Evolutionary conservation across 2,797 vertebrate species (phyloP).

Genomic region (Platalea minor): DNA sequence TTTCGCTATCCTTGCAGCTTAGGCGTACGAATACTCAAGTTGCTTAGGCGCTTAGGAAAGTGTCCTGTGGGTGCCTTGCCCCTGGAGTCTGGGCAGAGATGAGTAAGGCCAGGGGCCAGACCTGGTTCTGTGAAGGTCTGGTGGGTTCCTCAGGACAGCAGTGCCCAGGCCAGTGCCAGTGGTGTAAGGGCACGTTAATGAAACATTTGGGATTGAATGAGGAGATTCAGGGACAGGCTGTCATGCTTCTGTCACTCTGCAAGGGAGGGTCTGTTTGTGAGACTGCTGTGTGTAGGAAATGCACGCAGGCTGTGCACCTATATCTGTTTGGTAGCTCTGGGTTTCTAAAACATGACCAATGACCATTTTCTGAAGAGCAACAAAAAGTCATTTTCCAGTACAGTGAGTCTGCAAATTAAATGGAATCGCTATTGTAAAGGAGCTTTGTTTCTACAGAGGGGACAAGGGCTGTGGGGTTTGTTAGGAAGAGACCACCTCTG

Average conservation of each 20-base stretch:
- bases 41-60: not conserved
- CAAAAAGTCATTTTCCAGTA: not conserved
- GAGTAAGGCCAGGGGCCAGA: not conserved
- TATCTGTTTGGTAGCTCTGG: not conserved
- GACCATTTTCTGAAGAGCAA: not conserved
- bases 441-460: not conserved
- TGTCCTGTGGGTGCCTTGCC: not conserved
- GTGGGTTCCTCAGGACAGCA: not conserved
- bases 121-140: not conserved
- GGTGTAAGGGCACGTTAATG: not conserved
- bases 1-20: not conserved
- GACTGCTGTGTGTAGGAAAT: not conserved
- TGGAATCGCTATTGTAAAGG: not conserved
- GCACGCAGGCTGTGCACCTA: not conserved
- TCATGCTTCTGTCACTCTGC: not conserved
- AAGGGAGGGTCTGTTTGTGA: not conserved
- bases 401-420: not conserved
- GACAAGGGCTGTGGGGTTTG: not conserved
- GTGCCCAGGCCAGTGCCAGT: not conserved
- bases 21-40: not conserved
- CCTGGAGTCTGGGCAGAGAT: not conserved
- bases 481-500: not conserved
- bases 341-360: not conserved
- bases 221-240: not conserved
- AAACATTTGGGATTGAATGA: not conserved